These are phyloP conservation scores for Hyperoplus immaculatus DNA, from an alignment of 2,797 vertebrate genomes.

Conservation along the genomic window DNA sequence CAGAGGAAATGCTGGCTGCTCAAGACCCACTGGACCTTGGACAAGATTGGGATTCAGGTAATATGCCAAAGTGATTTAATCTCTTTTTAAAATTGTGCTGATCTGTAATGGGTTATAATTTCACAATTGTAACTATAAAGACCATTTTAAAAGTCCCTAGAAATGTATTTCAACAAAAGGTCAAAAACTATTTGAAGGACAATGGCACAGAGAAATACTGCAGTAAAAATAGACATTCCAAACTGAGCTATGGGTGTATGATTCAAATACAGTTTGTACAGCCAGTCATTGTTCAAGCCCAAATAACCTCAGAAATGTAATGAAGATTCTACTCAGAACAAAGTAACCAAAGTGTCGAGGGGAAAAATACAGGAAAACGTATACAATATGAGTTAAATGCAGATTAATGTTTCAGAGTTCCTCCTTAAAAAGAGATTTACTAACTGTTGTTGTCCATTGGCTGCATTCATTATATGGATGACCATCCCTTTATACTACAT, in stretches of 20 bases:
- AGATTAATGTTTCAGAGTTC: background rate
- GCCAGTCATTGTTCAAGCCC: background rate
- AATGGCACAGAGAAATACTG: background rate
- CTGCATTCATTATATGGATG: background rate
- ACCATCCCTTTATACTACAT: background rate
- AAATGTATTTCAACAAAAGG: background rate
- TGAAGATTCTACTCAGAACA: background rate
- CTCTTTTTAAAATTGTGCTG: background rate
- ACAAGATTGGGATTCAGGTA: slow-evolving; percentile 93
- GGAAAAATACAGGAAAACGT: background rate
- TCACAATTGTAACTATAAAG: background rate
- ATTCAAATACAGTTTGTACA: background rate
- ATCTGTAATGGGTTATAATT: background rate
- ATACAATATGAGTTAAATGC: background rate
- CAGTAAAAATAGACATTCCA: slow-evolving; percentile 5
- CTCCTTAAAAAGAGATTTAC: background rate
- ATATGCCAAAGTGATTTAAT: background rate
- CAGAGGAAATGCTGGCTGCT: slow-evolving; percentile 95
- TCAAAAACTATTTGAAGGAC: background rate
- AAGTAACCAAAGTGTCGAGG: background rate
- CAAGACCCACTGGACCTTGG: slow-evolving; percentile 97
- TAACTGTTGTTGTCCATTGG: background rate
- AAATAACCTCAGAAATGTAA: background rate
- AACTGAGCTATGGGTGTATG: background rate
- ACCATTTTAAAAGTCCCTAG: background rate